Percentiles rank a stretch among this genome's conserved stretches.
Evolutionary conservation across 2,113 vertebrate species (phyloP).

Genomic region (Pomatorhinus ruficollis): DNA sequence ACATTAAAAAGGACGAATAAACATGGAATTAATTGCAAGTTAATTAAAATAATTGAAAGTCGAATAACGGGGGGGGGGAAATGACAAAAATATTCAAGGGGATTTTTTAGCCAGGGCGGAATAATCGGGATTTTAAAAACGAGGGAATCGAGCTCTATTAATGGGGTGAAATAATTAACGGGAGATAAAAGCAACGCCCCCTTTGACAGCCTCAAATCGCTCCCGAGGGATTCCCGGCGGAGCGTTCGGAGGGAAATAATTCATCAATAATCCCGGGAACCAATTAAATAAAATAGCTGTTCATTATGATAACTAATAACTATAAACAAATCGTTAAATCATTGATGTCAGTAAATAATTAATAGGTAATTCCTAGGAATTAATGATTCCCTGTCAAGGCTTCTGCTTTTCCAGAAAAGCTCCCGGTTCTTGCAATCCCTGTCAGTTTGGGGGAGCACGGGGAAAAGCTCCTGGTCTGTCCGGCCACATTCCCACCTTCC

Average conservation of each 20-base stretch:
- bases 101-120: background rate
- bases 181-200: background rate
- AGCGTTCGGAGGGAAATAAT: background rate
- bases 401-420: background rate
- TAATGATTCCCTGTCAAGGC: background rate
- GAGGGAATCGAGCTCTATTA: background rate
- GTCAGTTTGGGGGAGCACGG: accelerated
- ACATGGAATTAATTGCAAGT: background rate
- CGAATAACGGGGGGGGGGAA: accelerated
- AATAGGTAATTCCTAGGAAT: background rate
- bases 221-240: background rate
- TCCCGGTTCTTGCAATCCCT: background rate
- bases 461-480: background rate
- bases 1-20: background rate
- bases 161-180: background rate
- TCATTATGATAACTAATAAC: too few relatives aligned
- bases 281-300: background rate
- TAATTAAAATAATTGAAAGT: background rate
- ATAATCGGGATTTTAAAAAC: background rate
- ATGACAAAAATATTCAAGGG: background rate
- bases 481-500: background rate
- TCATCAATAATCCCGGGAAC: background rate
- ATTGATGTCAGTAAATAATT: background rate
- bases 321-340: background rate
- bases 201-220: background rate